Evolutionary conservation across 2,113 vertebrate genomes (phyloP).

Genomic region (Xenotilapia flavipinnis): DNA sequence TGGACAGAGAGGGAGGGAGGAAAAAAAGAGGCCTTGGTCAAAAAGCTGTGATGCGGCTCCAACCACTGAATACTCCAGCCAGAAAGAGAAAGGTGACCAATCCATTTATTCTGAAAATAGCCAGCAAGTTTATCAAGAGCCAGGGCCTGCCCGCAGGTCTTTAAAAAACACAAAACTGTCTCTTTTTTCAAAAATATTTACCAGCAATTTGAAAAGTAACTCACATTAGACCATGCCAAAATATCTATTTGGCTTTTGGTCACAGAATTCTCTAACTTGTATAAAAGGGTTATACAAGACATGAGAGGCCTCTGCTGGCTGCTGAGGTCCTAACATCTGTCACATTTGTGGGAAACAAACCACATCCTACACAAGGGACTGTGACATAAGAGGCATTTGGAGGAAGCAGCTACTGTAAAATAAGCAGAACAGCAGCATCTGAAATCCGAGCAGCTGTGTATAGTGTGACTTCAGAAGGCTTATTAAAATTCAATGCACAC

Average conservation of each 20-base stretch:
- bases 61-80: conserved; percentile 9
- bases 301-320: conserved; percentile 97
- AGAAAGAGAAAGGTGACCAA: conserved; percentile 20
- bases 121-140: background rate
- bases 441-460: conserved; percentile 26
- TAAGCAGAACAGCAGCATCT: background rate
- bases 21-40: background rate
- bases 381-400: conserved; percentile 40
- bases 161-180: background rate
- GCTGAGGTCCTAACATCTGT: conserved; percentile 65
- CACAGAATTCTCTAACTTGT: conserved; percentile 2
- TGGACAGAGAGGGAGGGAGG: conserved; percentile 63
- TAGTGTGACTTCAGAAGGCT: background rate
- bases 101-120: conserved; percentile 7
- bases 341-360: conserved; percentile 32
- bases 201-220: background rate
- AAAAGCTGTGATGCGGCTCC: conserved; percentile 24
- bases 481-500: conserved; percentile 53
- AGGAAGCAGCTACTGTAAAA: conserved; percentile 36
- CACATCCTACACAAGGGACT: conserved; percentile 22
- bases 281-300: conserved; percentile 71
- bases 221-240: background rate
- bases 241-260: conserved; percentile 7
- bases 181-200: background rate
- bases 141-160: background rate